phyloP scores from a whole-genome alignment of 30 jellyfish, hydroid and myxozoan species.

The Rhopilema esculentum region DNA sequence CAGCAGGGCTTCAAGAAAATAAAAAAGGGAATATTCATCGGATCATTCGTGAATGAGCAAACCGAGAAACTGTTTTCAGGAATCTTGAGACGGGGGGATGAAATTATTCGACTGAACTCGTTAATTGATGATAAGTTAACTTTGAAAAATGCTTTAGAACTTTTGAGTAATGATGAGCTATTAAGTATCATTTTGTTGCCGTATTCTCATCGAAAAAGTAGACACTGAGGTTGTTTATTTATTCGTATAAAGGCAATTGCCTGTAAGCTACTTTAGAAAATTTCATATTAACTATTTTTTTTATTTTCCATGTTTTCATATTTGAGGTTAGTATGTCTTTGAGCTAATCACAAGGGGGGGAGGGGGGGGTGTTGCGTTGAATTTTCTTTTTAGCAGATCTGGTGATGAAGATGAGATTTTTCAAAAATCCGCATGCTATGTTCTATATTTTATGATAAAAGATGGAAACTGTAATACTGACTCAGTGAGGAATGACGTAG shows the following conservation, averaged over 20 bases:
- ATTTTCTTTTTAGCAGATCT: too few species aligned
- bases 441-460: too few species aligned
- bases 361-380: too few species aligned
- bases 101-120: constrained; percentile 31
- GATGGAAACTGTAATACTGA: too few species aligned
- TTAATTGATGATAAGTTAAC: not conserved
- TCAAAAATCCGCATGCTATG: too few species aligned
- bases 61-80: constrained; percentile 46
- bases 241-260: not conserved
- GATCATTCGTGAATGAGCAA: constrained; percentile 20
- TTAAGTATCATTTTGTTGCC: constrained; percentile 36
- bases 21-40: constrained; percentile 40
- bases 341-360: too few species aligned
- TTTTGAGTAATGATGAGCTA: constrained; percentile 4
- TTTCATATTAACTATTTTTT: not conserved
- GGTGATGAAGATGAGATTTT: too few species aligned
- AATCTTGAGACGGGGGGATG: constrained; percentile 51
- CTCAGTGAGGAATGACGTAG: too few species aligned
- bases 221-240: not conserved
- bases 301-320: too few species aligned
- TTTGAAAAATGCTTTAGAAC: constrained; percentile 17
- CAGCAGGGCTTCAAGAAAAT: constrained; percentile 37
- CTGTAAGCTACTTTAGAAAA: not conserved
- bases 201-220: not conserved
- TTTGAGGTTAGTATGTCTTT: too few species aligned